A percentile compares a stretch with the other conserved stretches of the same genome.
phyloP scores from a whole-genome alignment of 2,888 invertebrate genomes.

The Linnaemya tessellans region DNA sequence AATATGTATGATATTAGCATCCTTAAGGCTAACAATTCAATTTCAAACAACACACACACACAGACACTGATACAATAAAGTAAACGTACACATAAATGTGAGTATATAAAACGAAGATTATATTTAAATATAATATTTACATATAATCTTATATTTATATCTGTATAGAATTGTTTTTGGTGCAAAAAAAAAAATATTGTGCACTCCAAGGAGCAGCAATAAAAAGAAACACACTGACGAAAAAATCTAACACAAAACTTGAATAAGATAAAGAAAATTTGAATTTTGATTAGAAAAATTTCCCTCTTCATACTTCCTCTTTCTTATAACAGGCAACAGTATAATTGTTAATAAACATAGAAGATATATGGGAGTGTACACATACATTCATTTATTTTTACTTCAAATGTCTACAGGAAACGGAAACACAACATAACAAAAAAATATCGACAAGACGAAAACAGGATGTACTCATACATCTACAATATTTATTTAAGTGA shows the following conservation, averaged over 20 bases:
- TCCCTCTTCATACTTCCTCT: neutral
- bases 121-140: conserved; percentile 48
- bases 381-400: conserved; percentile 29
- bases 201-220: conserved; percentile 39
- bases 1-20: conserved; percentile 37
- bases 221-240: conserved; percentile 14
- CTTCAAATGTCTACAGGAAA: conserved; percentile 68
- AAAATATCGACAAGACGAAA: conserved; percentile 65
- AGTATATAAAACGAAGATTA: conserved; percentile 11
- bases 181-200: conserved; percentile 28
- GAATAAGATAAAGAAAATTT: conserved; percentile 77
- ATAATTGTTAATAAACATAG: conserved; percentile 17
- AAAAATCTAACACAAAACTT: neutral
- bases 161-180: conserved; percentile 2
- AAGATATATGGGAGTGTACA: conserved; percentile 8
- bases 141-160: conserved; percentile 31
- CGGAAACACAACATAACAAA: conserved; percentile 62
- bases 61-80: conserved; percentile 5
- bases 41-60: conserved; percentile 66
- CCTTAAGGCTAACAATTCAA: conserved; percentile 73
- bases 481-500: conserved; percentile 10
- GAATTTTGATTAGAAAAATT: conserved; percentile 83
- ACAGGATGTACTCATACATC: conserved; percentile 34
- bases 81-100: neutral
- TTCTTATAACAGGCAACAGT: conserved; percentile 6